These are phyloP conservation scores for Bombus sibiricus DNA, from an alignment of 1,140 invertebrate genomes.

Conservation along the genomic window DNA sequence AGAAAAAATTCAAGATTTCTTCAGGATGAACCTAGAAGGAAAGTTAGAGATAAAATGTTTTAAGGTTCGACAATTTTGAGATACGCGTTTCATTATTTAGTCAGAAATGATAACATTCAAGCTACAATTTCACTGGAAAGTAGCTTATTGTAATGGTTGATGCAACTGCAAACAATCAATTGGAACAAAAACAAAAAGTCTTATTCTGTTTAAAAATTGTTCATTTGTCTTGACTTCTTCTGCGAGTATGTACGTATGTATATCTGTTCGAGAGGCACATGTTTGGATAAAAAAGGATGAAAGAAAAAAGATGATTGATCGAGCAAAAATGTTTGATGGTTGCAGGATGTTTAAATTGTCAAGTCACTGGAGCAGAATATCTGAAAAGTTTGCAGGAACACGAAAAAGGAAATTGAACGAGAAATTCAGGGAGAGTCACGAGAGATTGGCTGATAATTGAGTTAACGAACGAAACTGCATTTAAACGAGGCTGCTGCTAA, in stretches of 20 bases:
- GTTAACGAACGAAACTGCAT: constrained; percentile 47
- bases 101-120: too few species aligned
- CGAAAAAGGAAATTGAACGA: constrained; percentile 42
- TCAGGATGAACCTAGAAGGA: too few species aligned
- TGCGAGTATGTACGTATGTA: neutral
- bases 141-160: too few species aligned
- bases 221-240: too few species aligned
- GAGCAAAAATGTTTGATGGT: neutral
- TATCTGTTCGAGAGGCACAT: neutral
- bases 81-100: too few species aligned
- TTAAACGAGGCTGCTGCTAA: constrained; percentile 37
- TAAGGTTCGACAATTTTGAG: too few species aligned
- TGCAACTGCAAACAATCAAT: too few species aligned
- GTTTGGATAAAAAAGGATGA: neutral
- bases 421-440: constrained; percentile 22
- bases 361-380: neutral
- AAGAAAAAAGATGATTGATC: neutral
- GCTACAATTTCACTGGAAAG: too few species aligned
- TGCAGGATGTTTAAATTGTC: neutral
- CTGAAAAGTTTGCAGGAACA: constrained; percentile 4
- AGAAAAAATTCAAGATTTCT: too few species aligned
- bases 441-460: constrained; percentile 37
- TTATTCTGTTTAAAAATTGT: too few species aligned
- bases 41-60: too few species aligned
- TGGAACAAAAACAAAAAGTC: too few species aligned